Percentiles rank a stretch among this genome's conserved stretches.
These are phyloP conservation scores for Drosophila mojavensis DNA, from an alignment of 1,140 invertebrate species.

Conservation along the genomic window DNA sequence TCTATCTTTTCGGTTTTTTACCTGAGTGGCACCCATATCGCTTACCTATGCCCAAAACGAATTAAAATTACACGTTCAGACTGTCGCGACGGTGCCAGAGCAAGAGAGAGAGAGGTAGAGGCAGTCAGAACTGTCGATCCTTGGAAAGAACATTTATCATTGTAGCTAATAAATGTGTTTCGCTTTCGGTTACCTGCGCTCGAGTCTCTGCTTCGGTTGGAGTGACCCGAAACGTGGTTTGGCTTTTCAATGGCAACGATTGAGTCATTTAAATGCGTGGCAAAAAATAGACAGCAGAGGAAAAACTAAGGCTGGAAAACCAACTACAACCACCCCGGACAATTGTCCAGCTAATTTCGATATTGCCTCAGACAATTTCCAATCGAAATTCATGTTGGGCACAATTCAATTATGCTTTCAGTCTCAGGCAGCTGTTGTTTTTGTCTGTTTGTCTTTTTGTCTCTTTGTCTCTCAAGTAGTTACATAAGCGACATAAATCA, in stretches of 20 bases:
- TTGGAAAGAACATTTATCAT: slow-evolving; percentile 76
- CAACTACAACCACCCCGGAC: slow-evolving; percentile 27
- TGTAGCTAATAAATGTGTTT: slow-evolving; percentile 79
- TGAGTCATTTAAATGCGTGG: slow-evolving; percentile 72
- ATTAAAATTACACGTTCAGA: slow-evolving; percentile 76
- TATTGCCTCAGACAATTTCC: slow-evolving; percentile 38
- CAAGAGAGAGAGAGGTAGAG: slow-evolving; percentile 13
- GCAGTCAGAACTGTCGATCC: slow-evolving; percentile 47
- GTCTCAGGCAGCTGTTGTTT: slow-evolving; percentile 42
- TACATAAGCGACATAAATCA: slow-evolving; percentile 39
- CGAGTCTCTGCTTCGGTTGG: background rate
- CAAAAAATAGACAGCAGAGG: slow-evolving; percentile 30
- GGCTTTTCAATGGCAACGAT: slow-evolving; percentile 56
- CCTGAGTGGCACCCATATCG: slow-evolving; percentile 77
- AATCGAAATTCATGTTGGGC: slow-evolving; percentile 17
- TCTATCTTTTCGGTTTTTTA: slow-evolving; percentile 20
- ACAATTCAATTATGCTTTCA: slow-evolving; percentile 43
- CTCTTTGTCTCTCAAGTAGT: slow-evolving; percentile 29
- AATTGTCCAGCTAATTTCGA: slow-evolving; percentile 45
- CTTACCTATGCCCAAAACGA: slow-evolving; percentile 77
- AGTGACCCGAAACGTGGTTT: slow-evolving; percentile 44
- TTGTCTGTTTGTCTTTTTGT: slow-evolving; percentile 9
- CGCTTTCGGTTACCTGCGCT: slow-evolving; percentile 66
- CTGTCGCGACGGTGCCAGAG: slow-evolving; percentile 36
- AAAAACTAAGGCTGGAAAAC: slow-evolving; percentile 2